Conservation (phyloP, 2,888 invertebrate genomes). For the Lacanobia oleracea region DNA sequence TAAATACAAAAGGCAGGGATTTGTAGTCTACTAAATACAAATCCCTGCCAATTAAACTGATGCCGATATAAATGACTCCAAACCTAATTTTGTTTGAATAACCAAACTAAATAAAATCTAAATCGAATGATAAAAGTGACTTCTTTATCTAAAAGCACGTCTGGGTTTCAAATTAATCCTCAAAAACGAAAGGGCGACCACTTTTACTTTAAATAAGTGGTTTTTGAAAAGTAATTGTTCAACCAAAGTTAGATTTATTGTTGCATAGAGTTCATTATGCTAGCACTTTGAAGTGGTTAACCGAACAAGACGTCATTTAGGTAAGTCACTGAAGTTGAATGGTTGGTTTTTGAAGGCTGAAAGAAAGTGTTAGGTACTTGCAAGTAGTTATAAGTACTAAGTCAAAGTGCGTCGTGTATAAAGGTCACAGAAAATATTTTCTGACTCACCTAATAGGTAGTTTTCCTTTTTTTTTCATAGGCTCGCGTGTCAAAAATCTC, state of each 20-base stretch:
- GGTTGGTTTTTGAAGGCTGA: background rate
- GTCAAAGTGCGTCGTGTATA: background rate
- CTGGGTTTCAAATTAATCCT: constrained; percentile 27
- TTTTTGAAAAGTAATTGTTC: constrained; percentile 47
- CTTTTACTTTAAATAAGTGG: constrained; percentile 49
- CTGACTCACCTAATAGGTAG: too few relatives aligned
- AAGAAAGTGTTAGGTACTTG: background rate
- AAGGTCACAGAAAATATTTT: too few relatives aligned
- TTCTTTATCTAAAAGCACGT: constrained; percentile 4
- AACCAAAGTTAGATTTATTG: constrained; percentile 19
- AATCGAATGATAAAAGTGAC: constrained; percentile 13
- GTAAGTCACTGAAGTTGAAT: background rate
- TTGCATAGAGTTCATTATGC: constrained; percentile 17
- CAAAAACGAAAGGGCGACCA: constrained; percentile 15
- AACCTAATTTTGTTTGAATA: background rate
- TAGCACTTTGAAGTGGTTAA: constrained; percentile 25
- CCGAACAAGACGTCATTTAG: constrained; percentile 7
- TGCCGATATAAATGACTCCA: too few relatives aligned
- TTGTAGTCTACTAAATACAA: too few relatives aligned
- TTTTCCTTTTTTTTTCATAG: too few relatives aligned
- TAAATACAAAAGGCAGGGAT: too few relatives aligned
- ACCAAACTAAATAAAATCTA: background rate
- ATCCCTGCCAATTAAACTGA: too few relatives aligned
- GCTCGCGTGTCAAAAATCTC: too few relatives aligned
- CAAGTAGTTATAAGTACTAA: background rate